phyloP scores from a whole-genome alignment of 2,888 invertebrate genomes.

The Drepanosiphum platanoidis region DNA sequence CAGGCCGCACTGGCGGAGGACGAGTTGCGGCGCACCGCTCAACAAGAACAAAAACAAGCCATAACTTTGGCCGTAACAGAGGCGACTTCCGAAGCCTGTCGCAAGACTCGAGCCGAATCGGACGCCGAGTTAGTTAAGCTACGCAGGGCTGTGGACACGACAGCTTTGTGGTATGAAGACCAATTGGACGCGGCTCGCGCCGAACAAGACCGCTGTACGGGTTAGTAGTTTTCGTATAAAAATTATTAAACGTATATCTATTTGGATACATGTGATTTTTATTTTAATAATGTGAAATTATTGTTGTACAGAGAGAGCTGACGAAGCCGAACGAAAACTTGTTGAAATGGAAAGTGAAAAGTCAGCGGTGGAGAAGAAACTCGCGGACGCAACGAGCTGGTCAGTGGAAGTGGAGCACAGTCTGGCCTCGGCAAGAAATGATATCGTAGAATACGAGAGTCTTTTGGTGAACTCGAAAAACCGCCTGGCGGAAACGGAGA shows the following conservation, averaged over 20 bases:
- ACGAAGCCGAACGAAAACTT: slow-evolving; percentile 16
- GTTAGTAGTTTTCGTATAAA: not conserved
- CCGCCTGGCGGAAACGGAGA: not conserved
- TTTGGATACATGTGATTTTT: too few relatives aligned
- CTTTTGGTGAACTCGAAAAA: not conserved
- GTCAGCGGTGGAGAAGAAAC: not conserved
- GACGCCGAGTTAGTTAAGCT: slow-evolving; percentile 31
- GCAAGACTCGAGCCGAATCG: slow-evolving; percentile 35
- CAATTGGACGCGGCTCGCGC: slow-evolving; percentile 6
- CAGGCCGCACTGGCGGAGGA: not conserved
- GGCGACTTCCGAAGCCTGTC: slow-evolving; percentile 9
- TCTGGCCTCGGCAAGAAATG: not conserved
- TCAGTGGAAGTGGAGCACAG: not conserved
- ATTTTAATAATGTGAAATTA: not conserved
- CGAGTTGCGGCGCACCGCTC: not conserved
- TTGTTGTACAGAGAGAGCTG: not conserved
- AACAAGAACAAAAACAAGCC: not conserved
- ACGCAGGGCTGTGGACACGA: slow-evolving; percentile 31
- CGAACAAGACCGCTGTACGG: slow-evolving; percentile 17
- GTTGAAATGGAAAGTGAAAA: not conserved
- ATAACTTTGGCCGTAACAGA: not conserved
- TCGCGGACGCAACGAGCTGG: not conserved
- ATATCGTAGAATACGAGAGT: not conserved
- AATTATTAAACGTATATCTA: too few relatives aligned
- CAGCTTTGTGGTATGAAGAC: slow-evolving; percentile 43